Conservation (phyloP, 1,140 invertebrate species). For the Agraylea sexmaculata region DNA sequence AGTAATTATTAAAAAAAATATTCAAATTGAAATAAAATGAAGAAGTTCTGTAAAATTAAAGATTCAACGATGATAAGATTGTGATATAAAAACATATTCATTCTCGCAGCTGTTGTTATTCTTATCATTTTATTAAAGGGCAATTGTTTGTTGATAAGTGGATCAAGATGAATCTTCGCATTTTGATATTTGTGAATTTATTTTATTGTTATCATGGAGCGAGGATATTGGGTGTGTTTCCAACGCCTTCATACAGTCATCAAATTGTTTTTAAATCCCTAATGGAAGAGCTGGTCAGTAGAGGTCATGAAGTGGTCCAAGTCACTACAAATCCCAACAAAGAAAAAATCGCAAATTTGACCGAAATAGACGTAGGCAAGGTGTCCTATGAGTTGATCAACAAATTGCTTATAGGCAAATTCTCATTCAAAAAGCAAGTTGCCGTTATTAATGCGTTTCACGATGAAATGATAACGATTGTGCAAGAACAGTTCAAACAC, state of each 20-base stretch:
- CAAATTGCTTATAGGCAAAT: background rate
- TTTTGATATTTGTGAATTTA: too few relatives aligned
- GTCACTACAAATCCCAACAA: constrained; percentile 25
- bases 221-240: constrained; percentile 35
- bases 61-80: too few relatives aligned
- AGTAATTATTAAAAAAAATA: too few relatives aligned
- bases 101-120: too few relatives aligned
- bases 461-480: constrained; percentile 11
- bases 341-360: constrained; percentile 22
- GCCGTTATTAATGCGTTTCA: constrained; percentile 5
- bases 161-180: too few relatives aligned
- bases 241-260: constrained; percentile 35
- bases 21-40: background rate
- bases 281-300: constrained; percentile 26
- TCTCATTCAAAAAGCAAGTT: too few relatives aligned
- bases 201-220: too few relatives aligned
- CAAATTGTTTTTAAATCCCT: constrained; percentile 32
- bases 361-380: constrained; percentile 26
- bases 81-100: too few relatives aligned
- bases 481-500: constrained; percentile 24
- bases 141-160: too few relatives aligned
- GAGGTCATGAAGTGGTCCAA: constrained; percentile 35
- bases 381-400: constrained; percentile 21
- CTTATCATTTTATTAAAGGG: too few relatives aligned
- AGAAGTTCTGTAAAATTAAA: too few relatives aligned